These are phyloP conservation scores for Cynodonichthys magdalenae DNA, from an alignment of 2,797 vertebrate species.

Conservation along the genomic window DNA sequence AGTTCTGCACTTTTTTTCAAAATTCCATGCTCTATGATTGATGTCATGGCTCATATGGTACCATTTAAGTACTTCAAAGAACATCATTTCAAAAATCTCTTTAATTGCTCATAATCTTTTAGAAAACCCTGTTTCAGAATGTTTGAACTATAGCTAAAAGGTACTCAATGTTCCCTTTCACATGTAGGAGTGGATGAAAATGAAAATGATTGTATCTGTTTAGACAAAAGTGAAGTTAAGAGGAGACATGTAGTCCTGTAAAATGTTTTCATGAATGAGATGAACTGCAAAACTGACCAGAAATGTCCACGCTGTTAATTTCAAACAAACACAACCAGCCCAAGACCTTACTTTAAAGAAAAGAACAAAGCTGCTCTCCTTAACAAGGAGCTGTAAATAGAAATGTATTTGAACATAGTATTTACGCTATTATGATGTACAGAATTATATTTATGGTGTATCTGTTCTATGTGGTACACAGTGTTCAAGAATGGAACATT, in stretches of 20 bases:
- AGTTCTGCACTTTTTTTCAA: no score
- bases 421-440: conserved; percentile 93
- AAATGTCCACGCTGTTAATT: conserved; percentile 81
- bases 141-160: conserved; percentile 61
- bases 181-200: conserved; percentile 41
- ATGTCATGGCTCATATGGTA: no score
- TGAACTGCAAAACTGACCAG: conserved; percentile 65
- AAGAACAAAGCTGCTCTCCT: conserved; percentile 91
- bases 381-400: conserved; percentile 89
- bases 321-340: conserved; percentile 77
- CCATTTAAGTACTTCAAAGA: no score
- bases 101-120: background rate
- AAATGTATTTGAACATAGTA: conserved; percentile 87
- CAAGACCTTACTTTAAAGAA: conserved; percentile 87
- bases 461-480: conserved; percentile 94
- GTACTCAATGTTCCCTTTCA: conserved; percentile 65
- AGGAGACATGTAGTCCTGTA: conserved; percentile 45
- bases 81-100: no score
- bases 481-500: conserved; percentile 95
- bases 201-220: conserved; percentile 29
- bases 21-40: no score
- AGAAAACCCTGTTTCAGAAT: background rate
- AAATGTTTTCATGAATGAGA: conserved; percentile 39
- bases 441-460: conserved; percentile 98
- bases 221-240: conserved; percentile 33